Base-by-base conservation (phyloP, 92 coral and sea anemone genomes). In the Siderastrea siderea region DNA sequence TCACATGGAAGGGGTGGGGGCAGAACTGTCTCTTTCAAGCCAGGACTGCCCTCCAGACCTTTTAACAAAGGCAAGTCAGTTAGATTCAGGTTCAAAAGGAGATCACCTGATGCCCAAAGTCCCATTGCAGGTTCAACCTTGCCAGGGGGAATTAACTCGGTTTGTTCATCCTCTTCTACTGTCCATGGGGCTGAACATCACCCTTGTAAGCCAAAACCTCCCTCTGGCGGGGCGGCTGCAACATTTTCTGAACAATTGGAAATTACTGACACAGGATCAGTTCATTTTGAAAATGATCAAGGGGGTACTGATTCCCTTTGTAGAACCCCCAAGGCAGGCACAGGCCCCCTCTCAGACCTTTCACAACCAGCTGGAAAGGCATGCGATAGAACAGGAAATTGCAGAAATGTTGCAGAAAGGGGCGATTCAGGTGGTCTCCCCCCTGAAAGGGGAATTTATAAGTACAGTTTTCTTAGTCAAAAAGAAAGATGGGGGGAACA, bases 401-500 rank as follows among this genome's bases (percentile, higher is more conserved):
- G 44, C 78, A 60, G 72, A 73, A 43, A 84, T 84, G 88, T 16
- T 67, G 11, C 63, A 82, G 80, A 38, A 72, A 50, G 81, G 55
- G 47, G 86, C 60, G 48, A 77, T 67, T 83, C 88, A 83, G 85
- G 80, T 74, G 66, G 53, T 76, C 62, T 64, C 88, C 50, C 88
- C 70, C 58, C 17, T 43, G 63, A 47, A 82, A 77, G 81, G 75
- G 91, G 81, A 63, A 45, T 82, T 80, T 68, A 49, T 83, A 65
- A 88, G 84, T 16, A 58, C 88, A 17, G 26, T 83, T 14, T 88
- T 88, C 62, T 43, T 88, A 60, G 92, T 82, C 60, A 47, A 59
- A 52, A 73, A 88, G 65, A 88, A 82, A 72, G 79, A 82, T 88
- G 92, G 92, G 83, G 91, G 77, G 62, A 73, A 74, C 86, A 82